Conservation (phyloP, 2,888 invertebrate genomes). For the Luperina testacea region DNA sequence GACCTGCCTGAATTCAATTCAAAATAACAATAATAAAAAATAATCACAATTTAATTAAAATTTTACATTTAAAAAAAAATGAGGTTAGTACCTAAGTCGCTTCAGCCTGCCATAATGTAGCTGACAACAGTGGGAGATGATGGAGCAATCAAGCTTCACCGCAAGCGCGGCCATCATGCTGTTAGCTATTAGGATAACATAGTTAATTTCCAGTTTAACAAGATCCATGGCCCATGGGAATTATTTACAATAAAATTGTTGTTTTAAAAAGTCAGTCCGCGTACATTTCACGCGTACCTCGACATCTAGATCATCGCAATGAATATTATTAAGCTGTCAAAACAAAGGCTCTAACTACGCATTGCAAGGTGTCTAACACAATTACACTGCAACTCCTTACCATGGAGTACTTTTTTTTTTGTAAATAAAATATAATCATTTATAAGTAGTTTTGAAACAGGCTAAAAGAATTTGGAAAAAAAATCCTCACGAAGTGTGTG, state of each 20-base stretch:
- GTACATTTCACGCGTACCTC: not conserved
- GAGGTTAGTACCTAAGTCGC: no score
- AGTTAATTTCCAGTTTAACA: no score
- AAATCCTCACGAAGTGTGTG: not conserved
- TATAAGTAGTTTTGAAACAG: not conserved
- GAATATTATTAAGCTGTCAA: constrained; percentile 26
- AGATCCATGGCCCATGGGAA: not conserved
- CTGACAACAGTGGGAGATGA: no score
- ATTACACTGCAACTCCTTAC: not conserved
- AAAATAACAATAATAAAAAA: no score
- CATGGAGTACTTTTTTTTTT: not conserved
- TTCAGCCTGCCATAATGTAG: no score
- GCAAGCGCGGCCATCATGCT: no score
- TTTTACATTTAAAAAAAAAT: no score
- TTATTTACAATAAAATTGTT: constrained; percentile 1
- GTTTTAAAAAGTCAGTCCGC: not conserved
- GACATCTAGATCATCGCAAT: not conserved
- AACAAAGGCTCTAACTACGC: not conserved
- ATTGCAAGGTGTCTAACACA: not conserved
- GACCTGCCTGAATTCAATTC: no score
- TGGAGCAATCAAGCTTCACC: no score
- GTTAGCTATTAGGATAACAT: no score
- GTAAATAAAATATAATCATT: not conserved
- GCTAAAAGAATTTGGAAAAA: not conserved
- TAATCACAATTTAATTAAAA: no score